A percentile compares a stretch with the other conserved stretches of the same genome.
Conservation (phyloP, 30 jellyfish, hydroid and myxozoan species). For the Hydractinia echinata region DNA sequence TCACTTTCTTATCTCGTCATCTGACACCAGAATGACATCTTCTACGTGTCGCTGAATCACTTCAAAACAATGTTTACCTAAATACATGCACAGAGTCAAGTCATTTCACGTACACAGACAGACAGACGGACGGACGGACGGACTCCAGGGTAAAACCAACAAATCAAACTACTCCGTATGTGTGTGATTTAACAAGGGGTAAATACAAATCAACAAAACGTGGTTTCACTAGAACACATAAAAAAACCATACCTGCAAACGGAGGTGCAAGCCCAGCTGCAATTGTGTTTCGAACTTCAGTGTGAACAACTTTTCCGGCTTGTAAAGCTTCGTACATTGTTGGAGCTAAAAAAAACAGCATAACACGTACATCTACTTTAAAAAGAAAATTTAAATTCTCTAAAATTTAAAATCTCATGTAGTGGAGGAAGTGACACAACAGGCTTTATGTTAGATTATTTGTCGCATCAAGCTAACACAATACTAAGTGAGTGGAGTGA, state of each 20-base stretch:
- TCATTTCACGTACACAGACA: too few relatives aligned
- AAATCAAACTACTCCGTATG: too few relatives aligned
- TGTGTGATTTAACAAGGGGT: too few relatives aligned
- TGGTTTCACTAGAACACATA: too few relatives aligned
- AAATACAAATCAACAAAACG: too few relatives aligned
- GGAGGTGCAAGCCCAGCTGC: slow-evolving; percentile 97
- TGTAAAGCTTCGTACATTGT: slow-evolving; percentile 77
- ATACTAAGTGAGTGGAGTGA: too few relatives aligned
- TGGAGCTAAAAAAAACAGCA: slow-evolving; percentile 47
- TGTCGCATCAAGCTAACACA: too few relatives aligned
- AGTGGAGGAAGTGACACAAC: background rate
- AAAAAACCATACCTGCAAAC: slow-evolving; percentile 57
- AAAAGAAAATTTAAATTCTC: background rate
- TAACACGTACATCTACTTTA: background rate
- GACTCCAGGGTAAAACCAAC: too few relatives aligned
- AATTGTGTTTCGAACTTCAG: slow-evolving; percentile 42
- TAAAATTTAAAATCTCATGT: background rate
- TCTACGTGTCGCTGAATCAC: slow-evolving; percentile 59
- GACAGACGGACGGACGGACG: too few relatives aligned
- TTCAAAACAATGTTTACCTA: slow-evolving; percentile 63
- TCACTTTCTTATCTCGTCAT: slow-evolving; percentile 61
- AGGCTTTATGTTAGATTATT: background rate
- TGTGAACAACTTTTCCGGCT: slow-evolving; percentile 34
- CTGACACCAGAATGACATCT: slow-evolving; percentile 65
- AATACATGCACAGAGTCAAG: background rate